Evolutionary conservation across 2,113 vertebrate species (phyloP).

Genomic region (Pontoporia blainvillei): DNA sequence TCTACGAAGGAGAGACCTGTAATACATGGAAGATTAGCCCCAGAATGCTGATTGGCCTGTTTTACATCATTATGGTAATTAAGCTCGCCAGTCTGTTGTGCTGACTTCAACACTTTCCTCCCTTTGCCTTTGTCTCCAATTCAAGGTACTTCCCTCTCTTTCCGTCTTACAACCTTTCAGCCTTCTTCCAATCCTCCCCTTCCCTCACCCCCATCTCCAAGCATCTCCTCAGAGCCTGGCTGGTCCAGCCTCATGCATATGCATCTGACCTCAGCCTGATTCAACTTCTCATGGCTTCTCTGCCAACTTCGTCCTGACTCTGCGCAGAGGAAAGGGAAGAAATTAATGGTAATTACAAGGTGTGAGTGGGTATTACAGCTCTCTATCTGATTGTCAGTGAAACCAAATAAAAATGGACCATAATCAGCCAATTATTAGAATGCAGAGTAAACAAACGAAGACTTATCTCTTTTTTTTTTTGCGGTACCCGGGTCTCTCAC

Average conservation of each 20-base stretch:
- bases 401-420: slow-evolving; percentile 79
- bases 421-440: slow-evolving; percentile 81
- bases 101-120: slow-evolving; percentile 83
- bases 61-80: slow-evolving; percentile 90
- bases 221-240: not conserved
- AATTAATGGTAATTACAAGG: slow-evolving; percentile 83
- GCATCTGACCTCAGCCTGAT: slow-evolving; percentile 16
- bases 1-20: slow-evolving; percentile 84
- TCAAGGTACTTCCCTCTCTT: slow-evolving; percentile 78
- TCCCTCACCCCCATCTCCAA: not conserved
- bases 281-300: slow-evolving; percentile 42
- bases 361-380: slow-evolving; percentile 74
- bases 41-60: slow-evolving; percentile 89
- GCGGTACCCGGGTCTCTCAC: no score
- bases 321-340: slow-evolving; percentile 57
- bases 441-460: slow-evolving; percentile 70
- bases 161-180: slow-evolving; percentile 28
- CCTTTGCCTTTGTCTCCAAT: slow-evolving; percentile 82
- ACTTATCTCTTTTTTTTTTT: not conserved
- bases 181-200: not conserved
- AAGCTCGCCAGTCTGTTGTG: slow-evolving; percentile 82
- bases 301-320: slow-evolving; percentile 71
- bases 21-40: slow-evolving; percentile 90
- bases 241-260: slow-evolving; percentile 53
- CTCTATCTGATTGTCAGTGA: slow-evolving; percentile 77